Evolutionary conservation across 2,888 invertebrate species (phyloP), one percentile per base, ranked within the genome.

Genomic region (Strigamia crassipes): DNA sequence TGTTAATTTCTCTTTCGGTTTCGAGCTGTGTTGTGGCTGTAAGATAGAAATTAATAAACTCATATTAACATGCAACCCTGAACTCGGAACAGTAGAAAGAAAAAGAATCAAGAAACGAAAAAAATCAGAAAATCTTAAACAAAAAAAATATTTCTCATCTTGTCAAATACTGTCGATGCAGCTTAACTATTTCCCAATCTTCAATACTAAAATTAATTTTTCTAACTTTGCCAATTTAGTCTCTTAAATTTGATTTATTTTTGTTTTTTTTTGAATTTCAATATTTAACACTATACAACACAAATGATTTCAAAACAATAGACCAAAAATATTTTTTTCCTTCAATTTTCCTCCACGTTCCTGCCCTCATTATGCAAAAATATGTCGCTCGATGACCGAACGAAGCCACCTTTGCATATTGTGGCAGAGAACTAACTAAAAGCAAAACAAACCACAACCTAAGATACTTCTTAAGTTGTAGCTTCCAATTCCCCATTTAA

Each of bases 1-100:
- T 80, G 94, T 93, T 80, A 96, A 91, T 88, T 96, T 95, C 87
- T 95, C 95, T 89, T 94, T 94, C 84, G 92, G 91, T 88, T 95
- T 94, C 27, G 82, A 82, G 73, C 79, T 81, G 82, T 82, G 82
- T 82, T 82, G 82, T 56, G 82, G 82, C 82, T 82, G 80, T 8
- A 82, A 82, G 34, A 81, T 56, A 82, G 61, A 23, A 61, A 56
- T 61, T 79, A 23, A 80, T 82, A 41, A 21, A 82, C 31, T 51
- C 34, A 79, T 23, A 42, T 79, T 41, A 46, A 79, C 41, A 79
- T 41, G 38, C 18, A 21, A 61, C 61, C 38, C 23, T 61, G 61
- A 46, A 46, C 46, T 46, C n/a, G 13, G 46, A 46, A 46, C 46
- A 13, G 46, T 46, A 15, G n/a, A 46, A 1, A 15, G 46, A 15